phyloP scores from a whole-genome alignment of 2,113 vertebrate species.

The Vidua chalybeata region DNA sequence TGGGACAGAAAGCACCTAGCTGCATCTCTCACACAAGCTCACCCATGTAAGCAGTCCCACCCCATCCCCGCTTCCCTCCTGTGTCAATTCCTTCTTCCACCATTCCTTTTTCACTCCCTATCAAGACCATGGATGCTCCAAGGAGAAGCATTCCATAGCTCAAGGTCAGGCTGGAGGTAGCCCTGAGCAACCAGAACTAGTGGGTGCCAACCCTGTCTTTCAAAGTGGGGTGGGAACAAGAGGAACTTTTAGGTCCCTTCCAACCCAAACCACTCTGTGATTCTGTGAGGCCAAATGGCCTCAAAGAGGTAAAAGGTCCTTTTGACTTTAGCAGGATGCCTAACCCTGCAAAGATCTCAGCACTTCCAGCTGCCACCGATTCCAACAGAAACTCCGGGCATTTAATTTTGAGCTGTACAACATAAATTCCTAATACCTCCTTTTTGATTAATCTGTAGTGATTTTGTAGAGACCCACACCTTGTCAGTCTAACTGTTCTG shows the following conservation, averaged over 20 bases:
- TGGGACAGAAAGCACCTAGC: background rate
- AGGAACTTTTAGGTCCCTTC: background rate
- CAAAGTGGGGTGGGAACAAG: rapidly evolving
- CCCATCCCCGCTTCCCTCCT: rapidly evolving
- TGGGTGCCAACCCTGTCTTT: background rate
- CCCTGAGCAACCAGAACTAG: background rate
- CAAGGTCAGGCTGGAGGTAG: background rate
- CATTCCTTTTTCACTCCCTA: background rate
- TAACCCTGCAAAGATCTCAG: background rate
- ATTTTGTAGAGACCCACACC: background rate
- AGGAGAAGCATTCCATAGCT: background rate
- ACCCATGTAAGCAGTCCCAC: background rate
- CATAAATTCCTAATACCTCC: background rate
- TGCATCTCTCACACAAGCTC: background rate
- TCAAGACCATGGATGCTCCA: background rate
- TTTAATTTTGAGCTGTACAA: background rate
- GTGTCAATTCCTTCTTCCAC: background rate
- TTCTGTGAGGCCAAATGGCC: background rate
- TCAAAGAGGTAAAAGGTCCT: background rate
- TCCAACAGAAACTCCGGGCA: background rate
- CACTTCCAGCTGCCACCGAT: background rate
- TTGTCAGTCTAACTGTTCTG: background rate
- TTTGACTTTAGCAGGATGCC: background rate
- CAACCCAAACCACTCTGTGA: background rate
- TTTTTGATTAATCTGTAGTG: background rate